Conservation (phyloP, 2,888 invertebrate species). For the Drosophila demipolita region DNA sequence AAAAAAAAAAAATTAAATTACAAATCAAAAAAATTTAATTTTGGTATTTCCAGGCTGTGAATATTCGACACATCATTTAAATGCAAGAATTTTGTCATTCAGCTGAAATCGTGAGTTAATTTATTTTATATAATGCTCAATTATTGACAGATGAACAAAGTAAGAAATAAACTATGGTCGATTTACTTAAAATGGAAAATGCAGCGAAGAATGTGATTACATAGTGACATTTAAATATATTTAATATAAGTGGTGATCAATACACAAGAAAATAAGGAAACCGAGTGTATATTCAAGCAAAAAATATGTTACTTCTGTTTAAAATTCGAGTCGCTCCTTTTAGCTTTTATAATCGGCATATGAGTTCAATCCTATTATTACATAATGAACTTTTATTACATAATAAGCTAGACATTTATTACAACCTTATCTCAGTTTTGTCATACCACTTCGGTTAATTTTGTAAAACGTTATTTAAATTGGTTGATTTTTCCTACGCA, state of each 20-base stretch:
- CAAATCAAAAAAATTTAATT: constrained; percentile 43
- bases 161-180: background rate
- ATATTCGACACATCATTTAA: constrained; percentile 35
- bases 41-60: constrained; percentile 30
- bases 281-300: background rate
- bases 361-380: background rate
- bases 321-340: background rate
- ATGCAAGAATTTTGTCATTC: constrained; percentile 39
- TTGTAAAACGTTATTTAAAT: background rate
- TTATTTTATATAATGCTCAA: background rate
- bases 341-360: background rate
- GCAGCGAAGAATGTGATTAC: background rate
- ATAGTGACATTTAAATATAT: background rate
- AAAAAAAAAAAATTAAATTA: constrained; percentile 26
- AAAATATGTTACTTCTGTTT: background rate
- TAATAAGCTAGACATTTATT: background rate
- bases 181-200: background rate
- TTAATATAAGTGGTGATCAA: background rate
- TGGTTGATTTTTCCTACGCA: background rate
- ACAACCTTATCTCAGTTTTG: background rate
- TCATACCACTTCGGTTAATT: background rate
- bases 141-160: background rate
- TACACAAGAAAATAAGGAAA: background rate
- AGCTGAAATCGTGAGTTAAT: constrained; percentile 7
- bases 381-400: background rate